Conservation (phyloP, 1,140 invertebrate genomes). For the Drosophila orena region DNA sequence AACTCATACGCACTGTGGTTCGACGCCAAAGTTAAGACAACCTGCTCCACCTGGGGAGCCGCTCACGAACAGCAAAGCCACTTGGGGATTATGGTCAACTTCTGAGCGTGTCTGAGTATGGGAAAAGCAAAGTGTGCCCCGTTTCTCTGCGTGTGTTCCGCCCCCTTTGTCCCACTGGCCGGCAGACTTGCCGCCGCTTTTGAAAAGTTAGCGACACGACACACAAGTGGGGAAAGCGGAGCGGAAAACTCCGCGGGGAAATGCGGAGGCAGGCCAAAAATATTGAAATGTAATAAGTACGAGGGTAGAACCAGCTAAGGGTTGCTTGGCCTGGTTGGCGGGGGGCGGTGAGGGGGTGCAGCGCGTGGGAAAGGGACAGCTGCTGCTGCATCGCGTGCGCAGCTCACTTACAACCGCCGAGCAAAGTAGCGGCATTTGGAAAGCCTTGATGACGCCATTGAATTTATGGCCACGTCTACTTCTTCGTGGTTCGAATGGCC, state of each 20-base stretch:
- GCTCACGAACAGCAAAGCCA: no score
- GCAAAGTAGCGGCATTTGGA: no score
- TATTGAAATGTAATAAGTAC: conserved; percentile 75
- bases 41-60: no score
- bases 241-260: neutral
- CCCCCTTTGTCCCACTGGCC: neutral
- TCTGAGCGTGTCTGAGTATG: no score
- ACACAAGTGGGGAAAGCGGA: conserved; percentile 18
- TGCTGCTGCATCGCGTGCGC: conserved; percentile 68
- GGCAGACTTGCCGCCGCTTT: conserved; percentile 25
- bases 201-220: conserved; percentile 59
- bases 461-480: conserved; percentile 19
- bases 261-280: conserved; percentile 56
- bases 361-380: conserved; percentile 10
- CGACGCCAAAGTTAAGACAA: no score
- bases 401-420: conserved; percentile 44
- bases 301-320: conserved; percentile 6
- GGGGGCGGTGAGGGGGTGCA: neutral
- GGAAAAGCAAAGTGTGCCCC: neutral
- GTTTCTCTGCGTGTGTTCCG: neutral
- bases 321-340: no score
- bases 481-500: neutral
- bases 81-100: no score
- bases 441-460: conserved; percentile 35
- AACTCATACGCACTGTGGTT: neutral